Evolutionary conservation across 92 coral and sea anemone species (phyloP), one percentile per base, ranked within the genome.

Genomic region (Zoanthus solanderi): DNA sequence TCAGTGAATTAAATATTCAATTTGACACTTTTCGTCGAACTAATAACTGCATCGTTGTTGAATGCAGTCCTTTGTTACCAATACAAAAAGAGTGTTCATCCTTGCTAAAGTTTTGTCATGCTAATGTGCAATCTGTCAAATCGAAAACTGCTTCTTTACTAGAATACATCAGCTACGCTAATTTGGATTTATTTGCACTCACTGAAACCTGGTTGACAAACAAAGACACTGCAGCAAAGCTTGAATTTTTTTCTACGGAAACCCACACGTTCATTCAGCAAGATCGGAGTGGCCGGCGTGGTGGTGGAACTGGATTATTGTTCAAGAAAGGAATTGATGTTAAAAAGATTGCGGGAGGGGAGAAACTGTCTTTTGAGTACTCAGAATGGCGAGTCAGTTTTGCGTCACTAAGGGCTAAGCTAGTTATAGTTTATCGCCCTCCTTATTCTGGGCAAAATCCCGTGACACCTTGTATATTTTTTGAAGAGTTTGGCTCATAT

Each of bases 171-270:
- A 47, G 67, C 53, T 5, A 23, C 53, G 28, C 69, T 32, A 34
- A 80, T 53, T 16, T 50, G 31, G 89, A 84, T 37, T 12, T 84
- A 23, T 89, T 89, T 56, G 89, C 87, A 7, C n/a, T 84, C 10
- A 89, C 92, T 48, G 89, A 89, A 78, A 89, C 92, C 65, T 84
- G 89, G 92, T 67, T 89, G 17, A 77, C 79, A 34, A 34, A 34
- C 42, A 34, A 34, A 34, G 42, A 34, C 42, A 34, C 42, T 67
- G 92, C 92, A 5, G 86, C 89, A 14, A 88, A 57, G 72, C 87
- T 88, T 31, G 84, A 89, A 80, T 83, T 89, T 83, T 61, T 89
- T 78, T 72, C 84, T 47, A 45, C 92, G 46, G 84, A 72, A 45
- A 89, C 79, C 54, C 88, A 89, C 54, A 63, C 37, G 15, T 89